Percentiles rank a stretch among this genome's conserved stretches.
Evolutionary conservation across 2,797 vertebrate genomes (phyloP).

Genomic region (Chelon labrosus): DNA sequence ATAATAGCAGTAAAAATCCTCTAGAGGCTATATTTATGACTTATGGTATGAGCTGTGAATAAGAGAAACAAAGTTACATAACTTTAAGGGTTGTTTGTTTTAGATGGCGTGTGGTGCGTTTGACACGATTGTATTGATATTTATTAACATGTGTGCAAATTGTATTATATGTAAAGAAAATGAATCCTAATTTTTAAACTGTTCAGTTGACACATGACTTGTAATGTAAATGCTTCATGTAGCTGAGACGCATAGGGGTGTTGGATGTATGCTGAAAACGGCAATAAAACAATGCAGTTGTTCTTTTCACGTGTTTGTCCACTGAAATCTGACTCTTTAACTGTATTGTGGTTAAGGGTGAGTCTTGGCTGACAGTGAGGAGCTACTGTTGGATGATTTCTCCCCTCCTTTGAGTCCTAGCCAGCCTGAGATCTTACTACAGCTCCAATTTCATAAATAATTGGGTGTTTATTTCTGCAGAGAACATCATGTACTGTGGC

Average conservation of each 20-base stretch:
- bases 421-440: background rate
- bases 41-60: constrained; percentile 79
- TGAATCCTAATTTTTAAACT: constrained; percentile 86
- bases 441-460: background rate
- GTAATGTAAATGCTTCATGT: constrained; percentile 86
- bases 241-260: constrained; percentile 82
- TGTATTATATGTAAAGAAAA: constrained; percentile 90
- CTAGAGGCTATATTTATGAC: constrained; percentile 74
- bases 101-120: constrained; percentile 80
- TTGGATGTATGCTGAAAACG: constrained; percentile 83
- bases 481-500: background rate
- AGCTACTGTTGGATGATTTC: background rate
- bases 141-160: constrained; percentile 88
- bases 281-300: constrained; percentile 85
- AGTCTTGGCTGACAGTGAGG: background rate
- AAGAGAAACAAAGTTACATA: constrained; percentile 61
- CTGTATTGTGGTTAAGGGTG: background rate
- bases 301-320: constrained; percentile 59
- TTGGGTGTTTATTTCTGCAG: background rate
- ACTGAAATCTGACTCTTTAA: constrained; percentile 1
- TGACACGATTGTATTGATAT: constrained; percentile 88
- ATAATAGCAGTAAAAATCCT: constrained; percentile 42
- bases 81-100: constrained; percentile 78
- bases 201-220: constrained; percentile 76
- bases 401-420: background rate